Evolutionary conservation across 2,888 invertebrate species (phyloP).

Genomic region (Caenorhabditis afra): DNA sequence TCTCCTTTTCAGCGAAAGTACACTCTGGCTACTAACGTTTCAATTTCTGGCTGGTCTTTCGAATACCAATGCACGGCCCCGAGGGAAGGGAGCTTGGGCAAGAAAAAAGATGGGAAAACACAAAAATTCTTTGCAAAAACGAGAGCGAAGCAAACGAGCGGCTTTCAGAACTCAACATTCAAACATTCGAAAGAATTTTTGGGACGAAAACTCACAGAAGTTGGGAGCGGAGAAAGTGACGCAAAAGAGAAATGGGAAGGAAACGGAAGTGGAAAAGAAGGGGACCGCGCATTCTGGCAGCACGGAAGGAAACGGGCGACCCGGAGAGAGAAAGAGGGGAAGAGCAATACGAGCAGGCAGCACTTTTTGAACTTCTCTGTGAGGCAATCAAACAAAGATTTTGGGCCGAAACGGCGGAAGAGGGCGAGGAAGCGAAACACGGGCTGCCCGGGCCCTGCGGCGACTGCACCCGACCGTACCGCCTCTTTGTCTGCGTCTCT

Average conservation of each 20-base stretch:
- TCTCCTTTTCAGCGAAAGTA: constrained; percentile 21
- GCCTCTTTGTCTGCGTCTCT: constrained; percentile 56
- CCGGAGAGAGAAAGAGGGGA: background rate
- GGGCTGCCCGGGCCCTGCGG: constrained; percentile 23
- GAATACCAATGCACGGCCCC: too few species aligned
- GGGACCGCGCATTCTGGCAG: background rate
- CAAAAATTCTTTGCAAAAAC: too few species aligned
- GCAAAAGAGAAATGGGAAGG: background rate
- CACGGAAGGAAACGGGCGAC: constrained; percentile 6
- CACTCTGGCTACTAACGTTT: constrained; percentile 12
- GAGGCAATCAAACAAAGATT: constrained; percentile 23
- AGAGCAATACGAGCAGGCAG: constrained; percentile 9
- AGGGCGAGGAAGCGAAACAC: too few species aligned
- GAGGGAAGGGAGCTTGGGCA: too few species aligned
- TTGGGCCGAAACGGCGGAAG: constrained; percentile 40
- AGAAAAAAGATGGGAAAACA: too few species aligned
- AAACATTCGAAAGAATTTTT: background rate
- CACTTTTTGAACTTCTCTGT: constrained; percentile 31
- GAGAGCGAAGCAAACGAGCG: too few species aligned
- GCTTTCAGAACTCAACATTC: too few species aligned
- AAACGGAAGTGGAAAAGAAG: constrained; percentile 12
- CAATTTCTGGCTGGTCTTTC: background rate
- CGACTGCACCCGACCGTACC: constrained; percentile 42
- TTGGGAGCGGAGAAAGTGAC: constrained; percentile 1
- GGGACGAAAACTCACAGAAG: background rate